Evolutionary conservation across 2,888 invertebrate species (phyloP), one percentile per base, ranked within the genome.

Genomic region (Agrotis ipsilon): DNA sequence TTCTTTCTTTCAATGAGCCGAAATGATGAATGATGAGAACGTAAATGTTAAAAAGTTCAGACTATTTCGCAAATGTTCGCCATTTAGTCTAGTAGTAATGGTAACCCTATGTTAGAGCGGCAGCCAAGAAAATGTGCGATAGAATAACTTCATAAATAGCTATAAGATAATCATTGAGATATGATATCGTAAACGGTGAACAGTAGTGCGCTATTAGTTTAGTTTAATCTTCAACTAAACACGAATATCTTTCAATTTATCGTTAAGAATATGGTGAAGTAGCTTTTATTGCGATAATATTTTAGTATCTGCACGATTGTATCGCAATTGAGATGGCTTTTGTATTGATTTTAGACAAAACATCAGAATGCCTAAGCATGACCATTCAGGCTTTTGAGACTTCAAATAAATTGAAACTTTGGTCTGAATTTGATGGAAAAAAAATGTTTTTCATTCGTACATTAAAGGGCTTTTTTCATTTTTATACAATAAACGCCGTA

Each of bases 161-260:
- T 78, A 78, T 78, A 64, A 72, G 73, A 78, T 78, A 57, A 81
- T 60, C 51, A 45, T 81, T 52, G 43, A 78, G 82, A 81, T 78
- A 60, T 63, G 32, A 1, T 81, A 78, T 78, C 78, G 72, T 81
- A 63, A 81, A 55, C 32, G 72, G 19, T 66, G 73, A 72, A 78
- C 78, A 72, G 71, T 62, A 66, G 65, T 78, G 1, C 9, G 73
- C 64, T 78, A 65, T 72, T 57, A 39, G 59, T 72, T 72, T 24
- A 24, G 39, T 18, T 48, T 32, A 55, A 81, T 78, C 62, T 63
- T 63, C 14, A 66, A 72, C 39, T 66, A 72, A 65, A 39, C 59
- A 16, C 43, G 7, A 46, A 32, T 68, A 32, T 46, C 27, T 71
- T 65, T 51, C 18, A 52, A 52, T 81, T 72, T 78, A 81, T 81